Conservation (phyloP, 2,113 vertebrate genomes). For the Delphinapterus leucas region DNA sequence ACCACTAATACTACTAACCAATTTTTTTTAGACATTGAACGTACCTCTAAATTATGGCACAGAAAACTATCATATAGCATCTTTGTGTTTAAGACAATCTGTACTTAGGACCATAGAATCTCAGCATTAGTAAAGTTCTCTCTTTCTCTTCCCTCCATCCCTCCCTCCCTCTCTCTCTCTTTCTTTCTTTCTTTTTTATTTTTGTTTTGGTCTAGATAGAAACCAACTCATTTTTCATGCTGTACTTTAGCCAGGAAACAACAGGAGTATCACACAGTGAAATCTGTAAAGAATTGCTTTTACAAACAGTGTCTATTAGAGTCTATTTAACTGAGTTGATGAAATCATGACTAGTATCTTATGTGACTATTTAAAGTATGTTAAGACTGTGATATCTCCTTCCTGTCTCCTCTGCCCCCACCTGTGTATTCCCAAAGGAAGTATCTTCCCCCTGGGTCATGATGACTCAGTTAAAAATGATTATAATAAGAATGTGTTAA, state of each 20-base stretch:
- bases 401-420: background rate
- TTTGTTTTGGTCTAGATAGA: constrained; percentile 20
- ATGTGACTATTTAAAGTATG: constrained; percentile 37
- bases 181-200: background rate
- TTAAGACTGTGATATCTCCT: constrained; percentile 40
- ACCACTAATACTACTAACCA: background rate
- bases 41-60: background rate
- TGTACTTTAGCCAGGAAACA: background rate
- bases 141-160: too few species aligned
- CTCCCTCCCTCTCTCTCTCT: background rate
- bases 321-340: background rate
- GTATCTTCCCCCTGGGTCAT: constrained; percentile 49
- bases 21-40: background rate
- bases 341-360: constrained; percentile 33
- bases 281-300: background rate
- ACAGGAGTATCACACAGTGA: background rate
- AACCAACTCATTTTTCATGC: constrained; percentile 25
- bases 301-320: background rate
- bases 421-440: constrained; percentile 28
- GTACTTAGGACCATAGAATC: background rate
- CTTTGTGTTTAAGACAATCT: background rate
- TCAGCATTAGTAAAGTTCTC: background rate
- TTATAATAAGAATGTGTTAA: constrained; percentile 59
- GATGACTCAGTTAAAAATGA: constrained; percentile 75
- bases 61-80: background rate